Evolutionary conservation across 2,113 vertebrate genomes (phyloP), one percentile per base, ranked within the genome.

Genomic region (Poeciliopsis prolifica): DNA sequence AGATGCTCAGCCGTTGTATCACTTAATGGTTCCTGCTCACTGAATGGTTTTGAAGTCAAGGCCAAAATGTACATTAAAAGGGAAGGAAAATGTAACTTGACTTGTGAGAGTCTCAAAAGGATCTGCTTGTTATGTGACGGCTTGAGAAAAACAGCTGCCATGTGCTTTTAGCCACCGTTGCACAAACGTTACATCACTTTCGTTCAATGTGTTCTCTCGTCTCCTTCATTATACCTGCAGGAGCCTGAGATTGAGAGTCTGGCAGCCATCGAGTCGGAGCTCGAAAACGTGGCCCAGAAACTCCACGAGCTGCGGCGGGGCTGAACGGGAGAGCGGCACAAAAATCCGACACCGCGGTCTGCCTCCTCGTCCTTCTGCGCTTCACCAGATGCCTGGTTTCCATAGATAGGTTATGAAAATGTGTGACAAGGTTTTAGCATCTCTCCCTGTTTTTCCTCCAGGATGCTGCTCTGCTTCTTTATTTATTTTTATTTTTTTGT

Each of bases 241-340:
- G 98, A 98, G 64, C 94, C 95, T 69, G 97, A 98, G 86, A 94
- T 98, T 78, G 97, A 97, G 87, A 97, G 96, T 76, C 92, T 99
- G 85, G 96, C 96, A 0, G 94, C 96, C 90, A 98, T 99, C 0
- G 96, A 99, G 93, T 96, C 96, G 0, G 97, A 99, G 92, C 95
- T 99, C 44, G 96, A 99, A 88, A 96, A 92, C 0, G 95, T 97
- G 4, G 96, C 96, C 70, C 95, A 95, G 89, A 97, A 96, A 89
- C 94, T 99, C 73, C 97, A 98, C 0, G 92, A 95, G 24, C 92
- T 99, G 84, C 93, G 94, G 75, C 93, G 81, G 81, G 92, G 93
- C 81, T 93, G 88, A 95, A 58, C 44, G 37, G 68, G n/a, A 37
- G 44, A 37, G 51, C 4, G 70, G 17, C 48, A 37, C 40, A 61